phyloP scores from a whole-genome alignment of 2,797 vertebrate genomes.

The Triplophysa bombifrons region DNA sequence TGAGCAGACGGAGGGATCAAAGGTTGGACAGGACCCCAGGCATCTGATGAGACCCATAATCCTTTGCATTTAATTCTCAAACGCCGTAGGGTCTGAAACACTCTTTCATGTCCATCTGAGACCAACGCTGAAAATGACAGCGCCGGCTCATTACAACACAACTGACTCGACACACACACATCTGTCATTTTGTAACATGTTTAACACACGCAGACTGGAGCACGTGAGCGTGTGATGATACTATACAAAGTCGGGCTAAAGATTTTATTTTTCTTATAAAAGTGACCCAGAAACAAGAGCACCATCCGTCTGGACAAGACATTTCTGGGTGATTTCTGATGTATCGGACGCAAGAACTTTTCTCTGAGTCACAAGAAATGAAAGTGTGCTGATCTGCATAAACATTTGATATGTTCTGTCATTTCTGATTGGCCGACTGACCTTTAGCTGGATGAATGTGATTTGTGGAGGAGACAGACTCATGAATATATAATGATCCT shows the following conservation, averaged over 20 bases:
- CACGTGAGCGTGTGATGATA: no score
- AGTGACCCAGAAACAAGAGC: neutral
- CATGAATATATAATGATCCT: constrained; percentile 57
- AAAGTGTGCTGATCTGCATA: constrained; percentile 16
- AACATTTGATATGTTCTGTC: constrained; percentile 28
- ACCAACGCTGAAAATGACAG: neutral
- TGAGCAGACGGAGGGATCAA: neutral
- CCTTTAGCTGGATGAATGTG: constrained; percentile 45
- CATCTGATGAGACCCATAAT: neutral
- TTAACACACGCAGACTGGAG: no score
- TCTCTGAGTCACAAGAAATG: neutral
- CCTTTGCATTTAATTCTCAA: neutral
- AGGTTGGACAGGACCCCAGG: neutral
- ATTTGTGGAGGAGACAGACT: constrained; percentile 41
- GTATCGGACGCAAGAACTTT: neutral
- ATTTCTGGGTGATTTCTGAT: no score
- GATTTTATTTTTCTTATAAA: neutral
- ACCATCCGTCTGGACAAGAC: no score
- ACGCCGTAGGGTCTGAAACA: neutral
- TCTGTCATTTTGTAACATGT: no score
- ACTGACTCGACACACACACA: no score
- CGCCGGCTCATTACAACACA: no score
- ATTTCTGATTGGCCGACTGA: constrained; percentile 48
- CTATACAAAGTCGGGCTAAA: no score
- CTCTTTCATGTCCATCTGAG: neutral